phyloP scores from a whole-genome alignment of 1,140 invertebrate genomes.

The Ceratoteleas bidentatus region DNA sequence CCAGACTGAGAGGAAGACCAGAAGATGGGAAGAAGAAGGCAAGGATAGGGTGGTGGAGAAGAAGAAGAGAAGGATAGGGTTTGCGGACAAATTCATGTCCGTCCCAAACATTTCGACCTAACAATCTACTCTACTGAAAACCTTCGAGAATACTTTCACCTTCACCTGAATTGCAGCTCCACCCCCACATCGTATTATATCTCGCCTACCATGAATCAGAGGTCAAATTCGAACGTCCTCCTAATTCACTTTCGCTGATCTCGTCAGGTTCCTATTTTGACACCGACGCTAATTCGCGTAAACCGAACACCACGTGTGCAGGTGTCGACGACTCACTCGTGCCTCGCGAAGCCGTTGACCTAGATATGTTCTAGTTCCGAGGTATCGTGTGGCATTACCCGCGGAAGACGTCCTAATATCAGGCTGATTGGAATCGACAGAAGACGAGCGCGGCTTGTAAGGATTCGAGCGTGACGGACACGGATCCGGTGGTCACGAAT shows the following conservation, averaged over 20 bases:
- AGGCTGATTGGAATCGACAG: constrained; percentile 60
- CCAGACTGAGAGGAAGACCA: too few species aligned
- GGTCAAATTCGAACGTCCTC: background rate
- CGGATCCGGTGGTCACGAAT: constrained; percentile 40
- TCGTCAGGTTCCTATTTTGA: background rate
- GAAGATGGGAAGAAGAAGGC: too few species aligned
- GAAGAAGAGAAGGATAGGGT: too few species aligned
- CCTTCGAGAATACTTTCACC: too few species aligned
- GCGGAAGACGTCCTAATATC: constrained; percentile 55
- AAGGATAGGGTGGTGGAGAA: too few species aligned
- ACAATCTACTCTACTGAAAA: too few species aligned
- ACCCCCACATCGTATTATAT: too few species aligned
- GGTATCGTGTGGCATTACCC: constrained; percentile 53
- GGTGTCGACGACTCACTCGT: constrained; percentile 40
- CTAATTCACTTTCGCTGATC: background rate
- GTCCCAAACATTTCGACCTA: too few species aligned
- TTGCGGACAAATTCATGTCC: too few species aligned
- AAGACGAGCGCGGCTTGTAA: constrained; percentile 39
- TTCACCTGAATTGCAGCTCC: too few species aligned
- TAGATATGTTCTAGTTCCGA: constrained; percentile 63
- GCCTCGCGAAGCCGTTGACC: constrained; percentile 63
- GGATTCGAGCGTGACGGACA: constrained; percentile 43
- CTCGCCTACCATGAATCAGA: background rate
- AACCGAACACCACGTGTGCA: constrained; percentile 23
- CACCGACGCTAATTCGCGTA: constrained; percentile 12